Conservation (phyloP, 2,888 invertebrate genomes). For the Sarcophaga variegata region DNA sequence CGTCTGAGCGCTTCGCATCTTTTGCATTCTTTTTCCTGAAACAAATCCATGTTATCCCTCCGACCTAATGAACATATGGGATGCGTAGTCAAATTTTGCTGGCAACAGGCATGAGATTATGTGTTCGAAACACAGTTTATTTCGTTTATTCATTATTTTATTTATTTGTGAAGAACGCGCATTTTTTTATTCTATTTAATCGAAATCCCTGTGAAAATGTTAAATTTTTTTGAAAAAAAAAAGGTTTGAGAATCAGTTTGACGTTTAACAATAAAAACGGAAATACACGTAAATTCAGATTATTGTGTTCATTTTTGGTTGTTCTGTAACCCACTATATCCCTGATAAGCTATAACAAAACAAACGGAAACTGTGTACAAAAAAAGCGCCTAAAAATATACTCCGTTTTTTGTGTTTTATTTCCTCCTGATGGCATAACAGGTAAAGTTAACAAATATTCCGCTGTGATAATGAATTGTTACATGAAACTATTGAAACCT, state of each 20-base stretch:
- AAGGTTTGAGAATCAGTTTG: neutral
- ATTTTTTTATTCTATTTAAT: slow-evolving; percentile 51
- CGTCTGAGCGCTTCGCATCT: too few species aligned
- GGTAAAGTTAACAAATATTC: slow-evolving; percentile 60
- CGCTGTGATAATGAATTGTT: slow-evolving; percentile 45
- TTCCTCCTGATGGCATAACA: slow-evolving; percentile 2
- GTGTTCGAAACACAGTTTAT: too few species aligned
- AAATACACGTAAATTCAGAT: slow-evolving; percentile 65
- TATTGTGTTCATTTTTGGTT: neutral
- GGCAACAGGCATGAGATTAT: too few species aligned
- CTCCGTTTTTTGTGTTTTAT: neutral
- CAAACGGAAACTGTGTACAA: slow-evolving; percentile 51
- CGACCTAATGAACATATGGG: too few species aligned
- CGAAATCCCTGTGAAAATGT: slow-evolving; percentile 30
- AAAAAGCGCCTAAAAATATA: neutral
- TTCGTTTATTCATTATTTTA: too few species aligned
- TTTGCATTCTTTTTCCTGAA: too few species aligned
- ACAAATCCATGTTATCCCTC: too few species aligned
- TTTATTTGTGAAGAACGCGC: slow-evolving; percentile 25
- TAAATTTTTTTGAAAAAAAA: neutral
- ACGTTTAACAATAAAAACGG: slow-evolving; percentile 62
- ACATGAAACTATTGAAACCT: slow-evolving; percentile 20
- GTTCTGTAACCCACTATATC: too few species aligned
- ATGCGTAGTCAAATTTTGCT: too few species aligned
- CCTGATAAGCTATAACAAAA: slow-evolving; percentile 52